Evolutionary conservation across 2,113 vertebrate genomes (phyloP).

Genomic region (Halcyon malimbica): DNA sequence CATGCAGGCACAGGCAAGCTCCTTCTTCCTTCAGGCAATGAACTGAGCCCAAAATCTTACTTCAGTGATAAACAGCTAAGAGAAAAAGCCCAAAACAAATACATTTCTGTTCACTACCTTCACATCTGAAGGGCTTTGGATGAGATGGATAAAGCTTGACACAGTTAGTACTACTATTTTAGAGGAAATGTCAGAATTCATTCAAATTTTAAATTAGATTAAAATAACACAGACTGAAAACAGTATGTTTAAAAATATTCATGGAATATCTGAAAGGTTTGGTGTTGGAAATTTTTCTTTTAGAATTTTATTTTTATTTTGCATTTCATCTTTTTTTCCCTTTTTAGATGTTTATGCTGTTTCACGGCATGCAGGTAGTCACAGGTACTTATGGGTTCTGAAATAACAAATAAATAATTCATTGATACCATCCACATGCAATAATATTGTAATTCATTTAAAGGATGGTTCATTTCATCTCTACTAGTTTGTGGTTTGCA

Average conservation of each 20-base stretch:
- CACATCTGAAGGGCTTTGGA: background rate
- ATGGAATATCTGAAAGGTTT: background rate
- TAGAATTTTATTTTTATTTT: background rate
- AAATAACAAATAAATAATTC: background rate
- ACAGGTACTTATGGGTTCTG: background rate
- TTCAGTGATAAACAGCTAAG: background rate
- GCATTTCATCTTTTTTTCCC: background rate
- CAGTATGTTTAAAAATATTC: background rate
- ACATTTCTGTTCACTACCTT: conserved; percentile 22
- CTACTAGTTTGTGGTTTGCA: background rate
- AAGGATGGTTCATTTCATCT: background rate
- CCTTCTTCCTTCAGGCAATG: background rate
- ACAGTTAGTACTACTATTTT: background rate
- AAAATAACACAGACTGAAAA: background rate
- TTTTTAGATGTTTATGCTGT: background rate
- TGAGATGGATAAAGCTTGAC: background rate
- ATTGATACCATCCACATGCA: background rate
- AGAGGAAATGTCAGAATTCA: background rate
- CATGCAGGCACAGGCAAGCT: background rate
- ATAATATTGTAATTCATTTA: background rate
- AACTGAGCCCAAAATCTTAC: background rate
- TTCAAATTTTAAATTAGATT: background rate
- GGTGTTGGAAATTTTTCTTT: background rate
- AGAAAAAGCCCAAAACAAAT: background rate
- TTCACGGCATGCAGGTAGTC: background rate